Conservation (phyloP, 2,888 invertebrate genomes). For the Venusia cambrica region DNA sequence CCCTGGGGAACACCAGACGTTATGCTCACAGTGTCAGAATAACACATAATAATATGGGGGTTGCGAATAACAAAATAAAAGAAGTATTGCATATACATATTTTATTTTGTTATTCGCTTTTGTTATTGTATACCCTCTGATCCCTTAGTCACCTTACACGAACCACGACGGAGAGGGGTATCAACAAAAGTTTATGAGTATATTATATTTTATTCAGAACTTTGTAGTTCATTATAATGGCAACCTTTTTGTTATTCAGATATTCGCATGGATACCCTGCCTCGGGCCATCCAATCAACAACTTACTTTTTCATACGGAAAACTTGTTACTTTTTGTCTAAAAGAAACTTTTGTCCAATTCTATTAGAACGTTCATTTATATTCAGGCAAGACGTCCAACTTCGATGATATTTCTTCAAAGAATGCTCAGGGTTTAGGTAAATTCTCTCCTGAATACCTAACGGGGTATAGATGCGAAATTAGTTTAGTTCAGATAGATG, state of each 20-base stretch:
- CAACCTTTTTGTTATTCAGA: slow-evolving; percentile 13
- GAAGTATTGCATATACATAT: too few species aligned
- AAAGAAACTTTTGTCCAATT: slow-evolving; percentile 55
- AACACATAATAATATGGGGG: too few species aligned
- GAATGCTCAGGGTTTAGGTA: slow-evolving; percentile 29
- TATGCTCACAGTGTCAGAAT: too few species aligned
- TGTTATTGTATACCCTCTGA: too few species aligned
- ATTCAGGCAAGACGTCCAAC: slow-evolving; percentile 45
- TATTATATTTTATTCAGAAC: slow-evolving; percentile 1
- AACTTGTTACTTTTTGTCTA: slow-evolving; percentile 48
- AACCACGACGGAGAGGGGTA: too few species aligned
- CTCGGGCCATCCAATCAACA: slow-evolving; percentile 35
- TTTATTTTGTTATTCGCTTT: too few species aligned
- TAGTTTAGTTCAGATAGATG: background rate
- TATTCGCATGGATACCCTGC: slow-evolving; percentile 9
- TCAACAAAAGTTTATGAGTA: too few species aligned
- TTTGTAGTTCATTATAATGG: slow-evolving; percentile 2
- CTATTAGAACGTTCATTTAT: slow-evolving; percentile 56
- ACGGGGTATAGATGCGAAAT: slow-evolving; percentile 4
- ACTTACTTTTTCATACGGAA: slow-evolving; percentile 40
- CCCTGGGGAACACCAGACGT: too few species aligned
- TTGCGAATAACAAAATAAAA: too few species aligned
- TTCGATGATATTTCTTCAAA: slow-evolving; percentile 41
- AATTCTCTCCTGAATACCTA: slow-evolving; percentile 13
- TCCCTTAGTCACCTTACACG: too few species aligned